Base-by-base conservation (phyloP, 2,113 vertebrate genomes). In the Equus przewalskii region DNA sequence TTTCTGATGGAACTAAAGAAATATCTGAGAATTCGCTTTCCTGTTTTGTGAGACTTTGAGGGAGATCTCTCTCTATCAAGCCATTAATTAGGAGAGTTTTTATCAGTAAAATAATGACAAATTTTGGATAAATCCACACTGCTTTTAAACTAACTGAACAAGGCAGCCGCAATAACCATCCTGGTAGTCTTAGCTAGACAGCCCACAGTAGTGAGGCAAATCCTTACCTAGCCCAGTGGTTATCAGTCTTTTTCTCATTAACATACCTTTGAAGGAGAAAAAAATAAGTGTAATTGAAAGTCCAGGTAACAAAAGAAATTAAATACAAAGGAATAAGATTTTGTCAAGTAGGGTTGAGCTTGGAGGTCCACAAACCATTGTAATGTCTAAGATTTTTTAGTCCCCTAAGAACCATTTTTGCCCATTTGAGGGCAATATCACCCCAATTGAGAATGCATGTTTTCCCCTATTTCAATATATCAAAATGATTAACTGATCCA, bases 311-410 rank as follows among this genome's bases (percentile, higher is more conserved):
- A 69, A 94, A 46, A 64, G 46, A 93, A 96, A 91, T 64, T 76
- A 87, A 92, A 81, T 89, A 80, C 30, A 83, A 81, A 96, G 21
- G 30, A 56, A 80, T 92, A 28, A 58, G n/a, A 51, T 91, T 83
- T 84, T 60, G 10, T 60, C 56, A 19, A 46, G 4, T 72, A 91
- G 11, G 33, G 10, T 76, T 80, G 73, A 76, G 7, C 65, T 81
- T 65, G 33, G 49, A 94, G 28, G 51, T 6, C 46, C 80, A 90
- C 69, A 90, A 65, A 78, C 36, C 60, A 78, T 4, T 51, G 26
- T 60, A 56, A 7, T 49, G 46, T 11, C 49, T 91, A 60, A 95
- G 7, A 84, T 41, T 30, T 36, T 89, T 92, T 87, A 83, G 26
- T 3, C 28, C n/a, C 41, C 41, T 1, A 26, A 54, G 30, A 97